Percentiles rank a stretch among this genome's conserved stretches.
Conservation (phyloP, 1,140 invertebrate genomes). For the Hydropsyche tenuis region DNA sequence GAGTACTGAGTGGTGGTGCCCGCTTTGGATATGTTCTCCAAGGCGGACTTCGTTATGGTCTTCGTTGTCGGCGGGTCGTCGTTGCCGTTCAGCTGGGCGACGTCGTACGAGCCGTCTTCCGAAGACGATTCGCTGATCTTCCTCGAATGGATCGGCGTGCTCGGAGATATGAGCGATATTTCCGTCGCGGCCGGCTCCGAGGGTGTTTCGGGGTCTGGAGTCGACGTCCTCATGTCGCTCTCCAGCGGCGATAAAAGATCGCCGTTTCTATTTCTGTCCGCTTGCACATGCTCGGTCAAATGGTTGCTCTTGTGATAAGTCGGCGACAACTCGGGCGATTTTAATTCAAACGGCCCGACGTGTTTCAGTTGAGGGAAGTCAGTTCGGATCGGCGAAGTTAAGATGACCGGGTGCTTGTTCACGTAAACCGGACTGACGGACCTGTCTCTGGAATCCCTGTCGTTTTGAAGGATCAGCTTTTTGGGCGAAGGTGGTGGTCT, state of each 20-base stretch:
- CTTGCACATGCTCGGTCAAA: conserved; percentile 10
- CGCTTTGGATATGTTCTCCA: conserved; percentile 73
- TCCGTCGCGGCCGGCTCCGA: conserved; percentile 47
- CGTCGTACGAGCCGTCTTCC: conserved; percentile 53
- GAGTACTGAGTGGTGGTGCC: conserved; percentile 68
- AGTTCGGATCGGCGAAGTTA: background rate
- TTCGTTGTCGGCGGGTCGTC: conserved; percentile 43
- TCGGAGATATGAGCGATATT: conserved; percentile 40
- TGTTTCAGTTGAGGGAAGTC: conserved; percentile 19
- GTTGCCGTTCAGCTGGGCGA: conserved; percentile 44
- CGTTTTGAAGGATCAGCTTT: conserved; percentile 20
- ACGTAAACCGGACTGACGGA: conserved; percentile 40
- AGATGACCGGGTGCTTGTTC: conserved; percentile 11
- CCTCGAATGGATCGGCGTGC: conserved; percentile 49
- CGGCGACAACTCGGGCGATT: conserved; percentile 35
- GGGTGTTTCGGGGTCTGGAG: conserved; percentile 54
- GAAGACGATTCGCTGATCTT: conserved; percentile 45
- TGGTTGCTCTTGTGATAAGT: background rate
- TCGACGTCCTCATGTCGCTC: conserved; percentile 52
- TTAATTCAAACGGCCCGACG: background rate
- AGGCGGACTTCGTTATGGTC: conserved; percentile 63
- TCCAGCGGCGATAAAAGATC: background rate
- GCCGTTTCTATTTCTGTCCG: background rate
- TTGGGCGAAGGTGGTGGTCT: conserved; percentile 38
- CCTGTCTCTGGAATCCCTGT: conserved; percentile 21